Base-by-base conservation (phyloP, 2,113 vertebrate genomes). In the Pelecanoides urinatrix region DNA sequence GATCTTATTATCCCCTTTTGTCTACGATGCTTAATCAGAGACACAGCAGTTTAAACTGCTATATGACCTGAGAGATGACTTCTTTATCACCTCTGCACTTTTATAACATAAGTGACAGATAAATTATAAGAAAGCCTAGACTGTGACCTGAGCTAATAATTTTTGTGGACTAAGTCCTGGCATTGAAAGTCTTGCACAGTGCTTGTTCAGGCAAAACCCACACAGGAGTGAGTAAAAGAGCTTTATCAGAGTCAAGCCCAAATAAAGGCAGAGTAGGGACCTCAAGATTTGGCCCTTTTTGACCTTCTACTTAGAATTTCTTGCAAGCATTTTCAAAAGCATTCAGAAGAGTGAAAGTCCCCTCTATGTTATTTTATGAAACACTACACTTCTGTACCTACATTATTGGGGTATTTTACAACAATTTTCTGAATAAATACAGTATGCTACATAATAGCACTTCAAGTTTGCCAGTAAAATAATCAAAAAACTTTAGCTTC, bases 1-100 rank as follows among this genome's bases (percentile, higher is more conserved):
- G 80, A 95, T 93, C 86, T 93, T 92, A 96, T 93, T 96, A 96
- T 95, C 96, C 88, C 42, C 91, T 96, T 97, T 97, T 96, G 97
- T 97, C 96, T 97, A 93, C 86, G 36, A 91, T 49, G 74, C 53
- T 94, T 92, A 94, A 89, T 73, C 86, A 87, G 82, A 94, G 66
- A 95, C 77, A 83, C 52, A 97, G 94, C 83, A 83, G 97, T 84
- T 92, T 90, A 83, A 86, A 86, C 62, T 81, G 77, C 63, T 92
- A 65, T 83, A 95, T 96, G 82, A 82, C 87, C 96, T 75, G 71
- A 92, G 78, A 91, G 87, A 85, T 86, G 96, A 92, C 92, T 95
- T 85, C 80, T 94, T 91, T 91, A 98, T 97, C 96, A 94, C 86
- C 82, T 96, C 89, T 96, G 91, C 95, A 91, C 77, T 92, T 96